Base-by-base conservation (phyloP, 2,113 vertebrate species). In the Lichenostomus cassidix region DNA sequence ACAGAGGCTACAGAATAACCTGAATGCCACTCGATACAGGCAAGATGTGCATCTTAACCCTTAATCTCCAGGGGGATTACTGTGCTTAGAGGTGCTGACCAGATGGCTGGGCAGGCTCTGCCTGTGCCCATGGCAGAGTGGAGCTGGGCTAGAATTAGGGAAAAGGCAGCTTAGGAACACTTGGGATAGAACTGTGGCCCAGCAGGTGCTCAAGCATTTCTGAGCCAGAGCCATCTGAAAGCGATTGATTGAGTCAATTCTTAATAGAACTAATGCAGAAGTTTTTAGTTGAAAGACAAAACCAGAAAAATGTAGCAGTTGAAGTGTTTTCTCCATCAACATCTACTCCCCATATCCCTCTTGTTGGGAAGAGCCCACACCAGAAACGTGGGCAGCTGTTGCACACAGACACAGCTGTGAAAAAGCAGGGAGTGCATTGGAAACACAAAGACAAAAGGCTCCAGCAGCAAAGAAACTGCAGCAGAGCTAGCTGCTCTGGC, bases 51-150 rank as follows among this genome's bases (percentile, higher is more conserved):
- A 5, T 53, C 44, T 46, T 20, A 46, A 46, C 44, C 4, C 50
- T 37, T 94, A 96, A 85, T 95, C 94, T 47, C 5, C 0, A 47
- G 59, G 22, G 76, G 89, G 96, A 96, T 97, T 97, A 95, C 62
- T 82, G 93, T 1, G 39, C 92, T 95, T 78, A 83, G 74, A 27
- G 42, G 29, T 63, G 90, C 90, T 58, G 49, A 13, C 93, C 95
- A 97, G 94, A 96, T 96, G 96, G 96, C 35, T 41, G 3, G 4
- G 37, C 83, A 49, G 59, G 82, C 82, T 73, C 83, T 35, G 79
- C 4, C 79, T 16, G 28, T 31, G 82, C 14, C 82, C 71, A 15
- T 52, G 92, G 15, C 94, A 91, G 67, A 59, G 52, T 42, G 47
- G 50, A 7, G 74, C 50, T 69, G 27, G 6, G 31, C 33, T 27